Base-by-base conservation (phyloP, 2,113 vertebrate species). In the Catharus bicknelli region DNA sequence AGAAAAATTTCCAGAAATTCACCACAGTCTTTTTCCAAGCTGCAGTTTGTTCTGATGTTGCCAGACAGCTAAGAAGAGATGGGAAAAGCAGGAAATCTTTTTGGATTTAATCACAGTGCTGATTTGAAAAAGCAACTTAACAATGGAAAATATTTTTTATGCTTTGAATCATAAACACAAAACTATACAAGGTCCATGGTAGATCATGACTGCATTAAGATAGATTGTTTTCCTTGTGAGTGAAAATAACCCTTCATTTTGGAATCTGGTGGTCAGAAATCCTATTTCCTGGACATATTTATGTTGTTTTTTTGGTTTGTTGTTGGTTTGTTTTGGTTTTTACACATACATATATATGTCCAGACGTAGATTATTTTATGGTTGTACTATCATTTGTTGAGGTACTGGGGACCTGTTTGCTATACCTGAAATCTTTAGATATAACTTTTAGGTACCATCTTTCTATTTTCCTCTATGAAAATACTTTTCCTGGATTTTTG, bases 81-180 rank as follows among this genome's bases (percentile, higher is more conserved):
- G 96, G 93, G 93, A 96, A 97, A 97, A 96, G 97, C 97, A 98
- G 97, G 97, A 97, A 97, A 86, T 97, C 94, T 97, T 96, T 96
- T 96, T 95, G 83, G 85, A 96, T 97, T 97, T 97, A 97, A 94
- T 95, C 66, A 90, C 95, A 91, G 92, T 57, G 87, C 95, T 97
- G 97, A 97, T 97, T 96, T 97, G 91, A 91, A 95, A 97, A 96
- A 95, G 95, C 79, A 95, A 78, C 90, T 97, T 95, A 96, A 92
- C 63, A 94, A 73, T 92, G 95, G 87, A 94, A 95, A 96, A 80
- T 86, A 57, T 67, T 78, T 82, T 69, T 66, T 61, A 5, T 80
- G 10, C 82, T 83, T 86, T 61, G 68, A 92, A 53, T 29, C 74
- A 67, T 86, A 76, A 94, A 77, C 62, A 80, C 55, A 83, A 90